phyloP scores from a whole-genome alignment of 2,113 vertebrate genomes.

The Gadus chalcogrammus region DNA sequence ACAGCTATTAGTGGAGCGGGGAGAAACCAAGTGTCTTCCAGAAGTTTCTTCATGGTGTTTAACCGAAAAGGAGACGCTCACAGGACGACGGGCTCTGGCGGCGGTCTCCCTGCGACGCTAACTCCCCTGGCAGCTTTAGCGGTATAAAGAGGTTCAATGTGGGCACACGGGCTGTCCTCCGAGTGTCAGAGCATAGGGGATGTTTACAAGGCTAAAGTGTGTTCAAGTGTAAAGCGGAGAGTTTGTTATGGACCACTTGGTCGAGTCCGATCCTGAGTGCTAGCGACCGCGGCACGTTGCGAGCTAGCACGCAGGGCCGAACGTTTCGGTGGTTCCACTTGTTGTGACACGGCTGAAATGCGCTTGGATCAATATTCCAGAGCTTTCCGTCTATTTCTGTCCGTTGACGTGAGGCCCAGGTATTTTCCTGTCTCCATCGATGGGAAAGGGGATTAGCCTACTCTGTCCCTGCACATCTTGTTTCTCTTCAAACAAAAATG shows the following conservation, averaged over 20 bases:
- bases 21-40: slow-evolving; percentile 17
- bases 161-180: slow-evolving; percentile 21
- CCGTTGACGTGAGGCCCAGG: not conserved
- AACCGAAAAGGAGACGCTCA: not conserved
- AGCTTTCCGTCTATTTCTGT: slow-evolving; percentile 5
- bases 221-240: slow-evolving; percentile 32
- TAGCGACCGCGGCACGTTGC: not conserved
- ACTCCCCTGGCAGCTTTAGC: slow-evolving; percentile 11
- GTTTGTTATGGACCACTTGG: slow-evolving; percentile 42
- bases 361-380: slow-evolving; percentile 24
- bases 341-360: not conserved
- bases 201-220: slow-evolving; percentile 37
- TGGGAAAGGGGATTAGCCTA: no score
- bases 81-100: not conserved
- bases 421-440: no score
- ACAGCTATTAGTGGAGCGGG: slow-evolving; percentile 40
- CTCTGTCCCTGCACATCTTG: no score
- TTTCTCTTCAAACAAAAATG: no score
- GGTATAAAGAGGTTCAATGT: slow-evolving; percentile 41
- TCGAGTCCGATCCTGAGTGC: not conserved
- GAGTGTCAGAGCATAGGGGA: slow-evolving; percentile 24
- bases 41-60: not conserved
- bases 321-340: not conserved
- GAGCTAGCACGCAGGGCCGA: no score
- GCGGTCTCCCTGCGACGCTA: not conserved